Evolutionary conservation across 2,797 vertebrate species (phyloP).

Genomic region (Emys orbicularis): DNA sequence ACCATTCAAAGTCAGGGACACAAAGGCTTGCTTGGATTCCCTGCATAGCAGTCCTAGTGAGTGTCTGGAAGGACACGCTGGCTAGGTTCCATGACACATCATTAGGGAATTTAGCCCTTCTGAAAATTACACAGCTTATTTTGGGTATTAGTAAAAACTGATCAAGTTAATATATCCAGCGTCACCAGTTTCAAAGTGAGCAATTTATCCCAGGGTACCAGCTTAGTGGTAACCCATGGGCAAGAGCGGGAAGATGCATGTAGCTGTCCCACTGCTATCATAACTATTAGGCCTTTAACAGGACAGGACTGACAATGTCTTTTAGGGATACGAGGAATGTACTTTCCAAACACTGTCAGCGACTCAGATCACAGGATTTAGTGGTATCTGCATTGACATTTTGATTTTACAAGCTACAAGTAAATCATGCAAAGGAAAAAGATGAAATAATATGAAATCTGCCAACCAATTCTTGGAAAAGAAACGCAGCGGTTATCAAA

Average conservation of each 20-base stretch:
- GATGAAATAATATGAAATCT: neutral
- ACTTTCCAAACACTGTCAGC: neutral
- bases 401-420: neutral
- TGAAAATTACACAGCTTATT: neutral
- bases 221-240: neutral
- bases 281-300: slow-evolving; percentile 12
- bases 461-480: slow-evolving; percentile 33
- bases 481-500: neutral
- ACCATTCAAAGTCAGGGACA: neutral
- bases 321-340: neutral
- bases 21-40: neutral
- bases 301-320: neutral
- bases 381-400: neutral
- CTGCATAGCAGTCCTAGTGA: neutral
- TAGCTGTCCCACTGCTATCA: neutral
- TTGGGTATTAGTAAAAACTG: neutral
- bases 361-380: neutral
- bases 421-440: slow-evolving; percentile 2
- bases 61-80: neutral
- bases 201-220: neutral
- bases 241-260: neutral
- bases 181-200: neutral
- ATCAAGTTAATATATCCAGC: neutral
- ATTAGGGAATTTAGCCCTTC: neutral
- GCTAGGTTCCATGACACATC: neutral